Evolutionary conservation across 1,140 invertebrate species (phyloP).

Genomic region (Brachionus calyciflorus): DNA sequence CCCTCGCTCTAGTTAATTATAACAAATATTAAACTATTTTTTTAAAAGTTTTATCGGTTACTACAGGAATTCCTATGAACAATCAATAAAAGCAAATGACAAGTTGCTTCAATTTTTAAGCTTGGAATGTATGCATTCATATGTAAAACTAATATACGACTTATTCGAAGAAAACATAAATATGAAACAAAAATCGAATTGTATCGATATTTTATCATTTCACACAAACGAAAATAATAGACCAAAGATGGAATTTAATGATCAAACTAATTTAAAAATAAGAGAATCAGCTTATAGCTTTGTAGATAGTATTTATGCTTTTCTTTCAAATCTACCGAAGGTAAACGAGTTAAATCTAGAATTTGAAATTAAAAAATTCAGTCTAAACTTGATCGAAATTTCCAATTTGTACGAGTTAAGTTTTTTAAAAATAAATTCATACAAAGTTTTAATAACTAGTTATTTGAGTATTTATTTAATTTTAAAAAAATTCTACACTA

Average conservation of each 20-base stretch:
- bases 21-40: not conserved
- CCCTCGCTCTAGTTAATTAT: not conserved
- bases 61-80: constrained; percentile 31
- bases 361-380: not conserved
- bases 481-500: not conserved
- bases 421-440: constrained; percentile 12
- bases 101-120: constrained; percentile 26
- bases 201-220: too few species aligned
- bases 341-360: not conserved
- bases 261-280: not conserved
- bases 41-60: constrained; percentile 24
- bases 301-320: not conserved
- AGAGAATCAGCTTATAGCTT: not conserved
- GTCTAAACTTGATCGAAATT: not conserved
- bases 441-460: not conserved
- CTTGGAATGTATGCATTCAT: constrained; percentile 13
- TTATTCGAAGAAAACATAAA: not conserved
- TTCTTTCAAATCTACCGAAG: not conserved
- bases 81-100: constrained; percentile 9
- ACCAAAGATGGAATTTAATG: not conserved
- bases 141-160: constrained; percentile 3
- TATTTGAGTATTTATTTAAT: constrained; percentile 6
- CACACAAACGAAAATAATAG: too few species aligned
- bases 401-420: not conserved
- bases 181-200: not conserved